Evolutionary conservation across 2,888 invertebrate genomes (phyloP), one percentile per base, ranked within the genome.

Genomic region (Drosophila gaucha): DNA sequence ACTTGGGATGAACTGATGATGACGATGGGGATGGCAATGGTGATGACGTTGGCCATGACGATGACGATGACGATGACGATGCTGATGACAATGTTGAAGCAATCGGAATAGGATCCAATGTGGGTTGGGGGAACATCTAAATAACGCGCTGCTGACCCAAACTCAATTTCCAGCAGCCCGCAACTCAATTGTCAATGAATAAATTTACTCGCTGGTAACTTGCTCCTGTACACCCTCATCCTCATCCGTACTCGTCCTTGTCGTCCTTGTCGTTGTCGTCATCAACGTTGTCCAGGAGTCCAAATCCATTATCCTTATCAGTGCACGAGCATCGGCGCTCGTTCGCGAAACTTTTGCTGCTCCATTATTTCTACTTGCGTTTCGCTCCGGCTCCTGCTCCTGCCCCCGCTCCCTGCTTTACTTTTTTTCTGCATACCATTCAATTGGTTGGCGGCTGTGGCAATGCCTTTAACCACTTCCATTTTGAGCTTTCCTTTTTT

Each of bases 141-240:
- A 76, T 67, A 67, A 67, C 64, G 66, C 60, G 67, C 56, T 47
- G 67, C 36, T 77, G 67, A 76, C 77, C 66, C 74, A 74, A 87
- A 86, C 89, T 83, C 86, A 89, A 89, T 86, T 87, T 88, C 71
- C 76, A 82, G 70, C 73, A 73, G 74, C 68, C 89, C 89, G 85
- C 83, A 85, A 89, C 89, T 89, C 89, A 89, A 88, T 89, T 80
- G 89, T 88, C 89, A 89, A 89, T 89, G 89, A 89, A 89, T 89
- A 89, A 89, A 89, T 89, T 89, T 89, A 74, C 58, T 74, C 36
- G 38, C 51, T 50, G 30, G 35, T 63, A 55, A 16, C 55, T 26
- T 35, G 20, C 33, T 35, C 44, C 22, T n/a, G 14, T 9, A 39
- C 18, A 16, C 49, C 8, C 41, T 56, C 22, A 33, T 56, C 31